Base-by-base conservation (phyloP, 2,113 vertebrate genomes). In the Cyprinodon tularosa region DNA sequence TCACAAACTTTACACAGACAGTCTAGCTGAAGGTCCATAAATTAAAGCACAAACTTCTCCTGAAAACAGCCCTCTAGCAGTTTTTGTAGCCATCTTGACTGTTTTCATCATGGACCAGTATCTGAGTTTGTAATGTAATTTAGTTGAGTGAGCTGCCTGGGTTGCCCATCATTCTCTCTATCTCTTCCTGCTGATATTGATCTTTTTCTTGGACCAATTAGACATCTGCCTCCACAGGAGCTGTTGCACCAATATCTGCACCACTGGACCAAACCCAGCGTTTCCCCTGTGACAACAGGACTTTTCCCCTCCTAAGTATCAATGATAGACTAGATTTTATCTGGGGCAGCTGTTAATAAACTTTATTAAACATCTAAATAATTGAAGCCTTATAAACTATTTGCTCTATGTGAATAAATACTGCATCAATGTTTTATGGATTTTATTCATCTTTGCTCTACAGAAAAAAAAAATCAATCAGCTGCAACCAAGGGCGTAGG, bases 41-140 rank as follows among this genome's bases (percentile, higher is more conserved):
- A 80, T 83, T 74, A 77, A 71, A 76, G 42, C 48, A 68, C 53
- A 61, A 71, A 80, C 38, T 76, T 75, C 66, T 81, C 59, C 65
- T 79, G 44, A 15, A 53, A 70, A 82, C 36, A 77, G 80, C 73
- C 62, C 67, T 77, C 53, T 73, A 80, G 76, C 77, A 74, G 65
- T 84, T 84, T 77, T 84, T 76, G 68, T 57, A 37, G 62, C 44
- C 6, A 45, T 50, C 69, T 64, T 39, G 66, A 42, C 66, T 84
- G 88, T 72, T 85, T 76, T 71, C 69, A 71, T 84, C 74, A 70
- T 87, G 88, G 90, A 87, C 86, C 84, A 86, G 80, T 84, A 74
- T 85, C 80, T 80, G 77, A 72, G 86, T 84, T 84, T 88, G 81
- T 88, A 89, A 91, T 91, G 80, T 89, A 87, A 91, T 91, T 89